phyloP scores from a whole-genome alignment of 2,888 invertebrate species.

The Pseudoips prasinana region DNA sequence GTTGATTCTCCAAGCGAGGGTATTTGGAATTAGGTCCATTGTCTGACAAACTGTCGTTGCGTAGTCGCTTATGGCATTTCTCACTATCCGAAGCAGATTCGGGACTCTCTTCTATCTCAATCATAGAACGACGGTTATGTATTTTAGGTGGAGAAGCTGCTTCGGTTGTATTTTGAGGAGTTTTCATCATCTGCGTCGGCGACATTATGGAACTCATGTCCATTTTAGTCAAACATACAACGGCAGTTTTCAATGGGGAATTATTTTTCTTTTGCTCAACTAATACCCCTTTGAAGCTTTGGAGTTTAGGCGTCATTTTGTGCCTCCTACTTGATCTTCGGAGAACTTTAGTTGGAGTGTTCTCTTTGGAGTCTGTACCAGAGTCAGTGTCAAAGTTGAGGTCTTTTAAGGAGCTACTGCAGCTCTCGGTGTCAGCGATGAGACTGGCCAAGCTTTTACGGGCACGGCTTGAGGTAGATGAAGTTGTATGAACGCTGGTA shows the following conservation, averaged over 20 bases:
- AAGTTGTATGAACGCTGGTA: slow-evolving; percentile 63
- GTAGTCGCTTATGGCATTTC: slow-evolving; percentile 62
- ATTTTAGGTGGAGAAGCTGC: slow-evolving; percentile 67
- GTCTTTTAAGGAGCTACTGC: slow-evolving; percentile 76
- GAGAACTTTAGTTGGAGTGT: slow-evolving; percentile 61
- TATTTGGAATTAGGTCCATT: slow-evolving; percentile 57
- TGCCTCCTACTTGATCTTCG: slow-evolving; percentile 49
- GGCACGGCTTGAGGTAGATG: slow-evolving; percentile 70
- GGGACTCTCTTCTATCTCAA: slow-evolving; percentile 69
- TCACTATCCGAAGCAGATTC: slow-evolving; percentile 63
- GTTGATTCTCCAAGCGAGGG: slow-evolving; percentile 59
- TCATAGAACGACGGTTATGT: slow-evolving; percentile 54
- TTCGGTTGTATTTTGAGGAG: slow-evolving; percentile 65
- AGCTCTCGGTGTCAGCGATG: slow-evolving; percentile 75
- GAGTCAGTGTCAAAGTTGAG: slow-evolving; percentile 75
- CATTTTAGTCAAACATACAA: slow-evolving; percentile 63
- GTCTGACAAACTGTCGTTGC: slow-evolving; percentile 60
- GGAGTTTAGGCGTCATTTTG: slow-evolving; percentile 60
- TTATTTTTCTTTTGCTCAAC: slow-evolving; percentile 63
- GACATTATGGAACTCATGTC: slow-evolving; percentile 58
- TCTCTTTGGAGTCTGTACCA: slow-evolving; percentile 71
- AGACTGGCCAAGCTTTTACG: slow-evolving; percentile 70
- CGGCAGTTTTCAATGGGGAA: slow-evolving; percentile 53
- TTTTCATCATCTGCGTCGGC: slow-evolving; percentile 67
- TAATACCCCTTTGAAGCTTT: slow-evolving; percentile 67